Evolutionary conservation across 1,140 invertebrate genomes (phyloP), one percentile per base, ranked within the genome.

Genomic region (Trissolcus basalis): DNA sequence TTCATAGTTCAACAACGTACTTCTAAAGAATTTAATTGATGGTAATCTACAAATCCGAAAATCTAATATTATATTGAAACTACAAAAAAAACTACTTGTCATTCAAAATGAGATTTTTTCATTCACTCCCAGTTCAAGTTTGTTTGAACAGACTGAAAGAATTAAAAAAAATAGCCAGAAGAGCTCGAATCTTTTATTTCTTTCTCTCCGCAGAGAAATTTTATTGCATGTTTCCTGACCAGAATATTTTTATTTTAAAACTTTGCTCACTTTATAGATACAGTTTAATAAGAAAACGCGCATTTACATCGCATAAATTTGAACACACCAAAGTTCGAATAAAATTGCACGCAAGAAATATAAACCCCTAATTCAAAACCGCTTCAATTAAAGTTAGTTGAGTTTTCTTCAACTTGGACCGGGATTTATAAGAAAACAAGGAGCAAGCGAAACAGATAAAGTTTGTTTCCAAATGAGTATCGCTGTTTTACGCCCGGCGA

Each of bases 41-140:
- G 6, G 19, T 27, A 27, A 27, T 27, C 19, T 27, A 6, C 19
- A 44, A 39, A 65, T 13, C 4, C n/a, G 33, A 14, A 70, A 67
- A 79, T 75, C 55, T 50, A 56, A 53, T 44, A 69, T 27, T 27
- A 27, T 27, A 3, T 27, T 27, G 19, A 1, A 27, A 27, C 19
- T 1, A 27, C 19, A 27, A 47, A 14, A n/a, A n/a, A n/a, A 39
- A 39, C 36, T 9, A 9, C 9, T n/a, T 11, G n/a, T 39, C 9
- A 39, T 39, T 9, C 9, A 3, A 39, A 39, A 11, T 11, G 9
- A 39, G 36, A 39, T 11, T 39, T 39, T 39, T 39, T n/a, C 9
- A 9, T 11, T 3, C 36, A 39, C n/a, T 39, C 36, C 3, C 36
- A 39, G n/a, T 3, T 39, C 9, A 55, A 55, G 0, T 15, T 44